Evolutionary conservation across 2,888 invertebrate genomes (phyloP).

Genomic region (Athalia rosae): DNA sequence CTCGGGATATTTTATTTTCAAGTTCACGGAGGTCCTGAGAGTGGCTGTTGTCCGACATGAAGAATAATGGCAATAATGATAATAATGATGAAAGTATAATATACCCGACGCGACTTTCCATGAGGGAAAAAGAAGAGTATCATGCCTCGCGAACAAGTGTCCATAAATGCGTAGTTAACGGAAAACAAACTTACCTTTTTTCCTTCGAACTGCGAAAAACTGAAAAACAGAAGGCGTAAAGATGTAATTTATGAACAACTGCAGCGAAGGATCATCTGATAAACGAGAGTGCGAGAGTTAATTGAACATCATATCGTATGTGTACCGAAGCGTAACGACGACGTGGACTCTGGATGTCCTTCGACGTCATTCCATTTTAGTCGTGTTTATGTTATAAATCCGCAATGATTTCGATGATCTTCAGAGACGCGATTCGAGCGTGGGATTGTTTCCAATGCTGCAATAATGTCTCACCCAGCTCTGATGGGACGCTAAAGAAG

Average conservation of each 20-base stretch:
- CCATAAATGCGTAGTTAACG: not conserved
- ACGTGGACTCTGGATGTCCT: slow-evolving; percentile 20
- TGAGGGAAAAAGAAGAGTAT: too few species aligned
- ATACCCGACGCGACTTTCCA: too few species aligned
- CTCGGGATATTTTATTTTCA: too few species aligned
- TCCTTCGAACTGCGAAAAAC: too few species aligned
- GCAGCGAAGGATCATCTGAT: not conserved
- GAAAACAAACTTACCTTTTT: not conserved
- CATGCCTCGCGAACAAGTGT: too few species aligned
- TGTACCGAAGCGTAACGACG: not conserved
- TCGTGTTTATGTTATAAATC: slow-evolving; percentile 28
- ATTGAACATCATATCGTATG: slow-evolving; percentile 3
- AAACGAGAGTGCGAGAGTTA: not conserved
- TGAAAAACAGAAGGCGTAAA: not conserved
- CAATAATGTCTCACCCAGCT: not conserved
- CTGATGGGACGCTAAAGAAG: not conserved
- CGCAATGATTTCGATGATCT: slow-evolving; percentile 23
- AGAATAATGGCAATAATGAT: too few species aligned
- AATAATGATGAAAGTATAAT: too few species aligned
- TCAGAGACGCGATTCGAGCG: slow-evolving; percentile 16
- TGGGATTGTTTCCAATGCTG: slow-evolving; percentile 35
- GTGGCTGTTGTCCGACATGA: too few species aligned
- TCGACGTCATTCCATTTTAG: slow-evolving; percentile 31
- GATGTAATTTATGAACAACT: not conserved
- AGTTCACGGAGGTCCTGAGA: too few species aligned